phyloP scores from a whole-genome alignment of 2,113 vertebrate genomes.

The Trinectes maculatus region DNA sequence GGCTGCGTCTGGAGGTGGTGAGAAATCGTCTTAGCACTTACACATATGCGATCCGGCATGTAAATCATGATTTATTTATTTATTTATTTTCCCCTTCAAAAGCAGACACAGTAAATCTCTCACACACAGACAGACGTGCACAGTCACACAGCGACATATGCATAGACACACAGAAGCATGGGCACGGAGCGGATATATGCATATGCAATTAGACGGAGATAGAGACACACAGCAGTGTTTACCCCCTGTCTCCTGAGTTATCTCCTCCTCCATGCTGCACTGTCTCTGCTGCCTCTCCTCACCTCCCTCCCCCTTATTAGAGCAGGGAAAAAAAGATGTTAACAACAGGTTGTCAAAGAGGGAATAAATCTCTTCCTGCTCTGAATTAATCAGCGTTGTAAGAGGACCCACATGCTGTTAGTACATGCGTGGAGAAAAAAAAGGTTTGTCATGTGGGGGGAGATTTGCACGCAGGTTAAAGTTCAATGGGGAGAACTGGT shows the following conservation, averaged over 20 bases:
- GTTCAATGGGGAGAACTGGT: background rate
- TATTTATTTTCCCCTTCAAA: background rate
- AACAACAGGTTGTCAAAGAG: slow-evolving; percentile 18
- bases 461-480: background rate
- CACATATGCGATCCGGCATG: slow-evolving; percentile 3
- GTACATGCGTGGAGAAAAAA: too few relatives aligned
- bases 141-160: slow-evolving; percentile 31
- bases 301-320: slow-evolving; percentile 80
- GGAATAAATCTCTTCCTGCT: background rate
- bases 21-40: slow-evolving; percentile 19
- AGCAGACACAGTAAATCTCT: slow-evolving; percentile 21
- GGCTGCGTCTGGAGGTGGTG: slow-evolving; percentile 51
- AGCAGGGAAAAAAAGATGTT: slow-evolving; percentile 55
- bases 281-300: slow-evolving; percentile 84
- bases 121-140: slow-evolving; percentile 24
- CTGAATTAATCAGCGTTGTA: slow-evolving; percentile 22
- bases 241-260: slow-evolving; percentile 72
- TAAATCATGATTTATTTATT: too few relatives aligned
- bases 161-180: slow-evolving; percentile 33
- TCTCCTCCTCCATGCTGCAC: slow-evolving; percentile 72
- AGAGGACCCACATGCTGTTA: too few relatives aligned
- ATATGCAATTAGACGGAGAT: slow-evolving; percentile 11
- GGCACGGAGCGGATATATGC: slow-evolving; percentile 9
- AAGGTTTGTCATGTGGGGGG: too few relatives aligned
- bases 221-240: slow-evolving; percentile 44